Evolutionary conservation across 2,113 vertebrate genomes (phyloP), one percentile per base, ranked within the genome.

Genomic region (Fregata magnificens): DNA sequence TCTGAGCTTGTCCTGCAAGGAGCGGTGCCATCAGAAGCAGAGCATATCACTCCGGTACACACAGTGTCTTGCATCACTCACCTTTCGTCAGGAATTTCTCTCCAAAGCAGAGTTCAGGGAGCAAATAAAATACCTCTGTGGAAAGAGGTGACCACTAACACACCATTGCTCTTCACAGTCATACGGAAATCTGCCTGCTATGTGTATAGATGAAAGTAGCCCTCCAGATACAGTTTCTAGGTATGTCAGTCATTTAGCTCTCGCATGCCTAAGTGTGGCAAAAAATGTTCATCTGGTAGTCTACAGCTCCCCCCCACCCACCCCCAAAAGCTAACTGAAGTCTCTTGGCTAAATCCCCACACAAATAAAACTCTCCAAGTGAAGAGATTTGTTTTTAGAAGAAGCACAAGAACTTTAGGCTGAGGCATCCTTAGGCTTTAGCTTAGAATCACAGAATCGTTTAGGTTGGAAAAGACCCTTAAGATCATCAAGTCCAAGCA

Each of bases 141-240:
- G 71, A 78, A 92, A 74, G 83, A 83, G 69, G 90, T 85, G 92
- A 88, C 80, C 92, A 76, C 77, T 77, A 86, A 83, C 7, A 61
- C 44, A 73, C 79, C 65, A 50, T 73, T 85, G 86, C 81, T 95
- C 90, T 79, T 97, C 34, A 53, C 82, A 95, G 81, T 63, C 83
- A 38, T 52, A 82, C 50, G 89, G 86, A 91, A 87, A 70, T 70
- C 90, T 40, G n/a, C 95, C 95, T 95, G 90, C 88, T 97, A 83
- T 73, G 88, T 85, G 63, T 92, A 69, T n/a, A 96, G 97, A 89
- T 93, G 91, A 89, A 95, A 76, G 84, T 34, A 95, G 86, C 76
- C 50, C 61, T 91, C 65, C 55, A 92, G 63, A 76, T 45, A 84
- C n/a, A 77, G 11, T 86, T 93, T 70, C 15, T 38, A 49, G 50